Evolutionary conservation across 1,140 invertebrate genomes (phyloP), one percentile per base, ranked within the genome.

Genomic region (Saxidomus purpurata): DNA sequence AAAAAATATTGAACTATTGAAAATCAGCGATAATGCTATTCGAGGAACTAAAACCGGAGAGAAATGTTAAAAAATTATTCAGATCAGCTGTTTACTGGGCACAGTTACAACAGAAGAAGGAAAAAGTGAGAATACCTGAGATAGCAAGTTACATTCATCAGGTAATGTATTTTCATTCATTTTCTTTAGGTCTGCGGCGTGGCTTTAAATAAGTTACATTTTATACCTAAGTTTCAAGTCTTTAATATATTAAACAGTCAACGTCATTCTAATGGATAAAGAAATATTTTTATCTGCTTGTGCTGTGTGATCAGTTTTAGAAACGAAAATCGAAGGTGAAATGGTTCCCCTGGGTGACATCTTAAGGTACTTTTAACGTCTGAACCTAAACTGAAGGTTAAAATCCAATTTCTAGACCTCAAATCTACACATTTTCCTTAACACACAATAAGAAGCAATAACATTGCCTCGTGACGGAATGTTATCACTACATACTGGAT

Each of bases 71-170:
- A 36, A 47, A 49, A 28, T 55, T 79, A 55, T 79, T 79, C 36
- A 47, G 25, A 52, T 55, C 43, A 4, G 49, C 76, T 17, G n/a
- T 79, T 0, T 79, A 25, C 36, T 79, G 76, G 76, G 28, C 76
- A 22, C 22, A 55, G 28, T 79, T 79, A 40, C n/a, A 36, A 11
- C n/a, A 38, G 34, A 55, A 79, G 28, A 79, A 79, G n/a, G 76
- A 79, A 36, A 52, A 47, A 19, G 49, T 79, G 1, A 15, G 15
- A 19, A 34, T 52, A 17, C 76, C 76, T 15, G 34, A 36, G 6
- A n/a, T 79, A n/a, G 28, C 43, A 34, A 59, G 49, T 31, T 79
- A 79, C 34, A 25, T 79, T 13, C 25, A 79, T 1, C 76, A 79
- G 76, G 76, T 79, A 79, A 55, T 40, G 36, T 38, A 1, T 6